Percentiles rank a stretch among this genome's conserved stretches.
These are phyloP conservation scores for Coelopa frigida DNA, from an alignment of 1,140 invertebrate genomes.

Conservation along the genomic window DNA sequence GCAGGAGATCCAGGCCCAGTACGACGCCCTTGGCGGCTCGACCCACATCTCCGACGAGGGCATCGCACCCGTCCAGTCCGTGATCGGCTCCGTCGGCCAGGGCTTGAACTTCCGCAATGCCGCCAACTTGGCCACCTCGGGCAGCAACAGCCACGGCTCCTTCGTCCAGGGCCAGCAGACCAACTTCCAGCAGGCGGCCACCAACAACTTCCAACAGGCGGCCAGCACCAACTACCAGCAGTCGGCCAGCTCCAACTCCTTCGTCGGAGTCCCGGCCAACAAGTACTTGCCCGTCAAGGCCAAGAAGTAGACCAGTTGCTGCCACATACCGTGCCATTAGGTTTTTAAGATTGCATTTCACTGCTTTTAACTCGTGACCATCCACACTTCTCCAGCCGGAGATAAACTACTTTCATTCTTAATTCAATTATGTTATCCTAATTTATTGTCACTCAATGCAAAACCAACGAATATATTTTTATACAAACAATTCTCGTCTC, in stretches of 20 bases:
- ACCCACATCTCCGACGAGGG: conserved; percentile 41
- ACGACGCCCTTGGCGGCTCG: conserved; percentile 37
- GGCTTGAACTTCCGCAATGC: too few species aligned
- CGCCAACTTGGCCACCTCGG: not conserved
- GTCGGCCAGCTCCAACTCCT: conserved; percentile 7
- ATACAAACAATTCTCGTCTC: too few species aligned
- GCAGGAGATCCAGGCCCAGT: conserved; percentile 42
- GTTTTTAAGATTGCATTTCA: conserved; percentile 1
- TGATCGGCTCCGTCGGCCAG: conserved; percentile 16
- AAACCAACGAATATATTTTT: too few species aligned
- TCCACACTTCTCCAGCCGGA: not conserved
- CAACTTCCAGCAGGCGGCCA: not conserved
- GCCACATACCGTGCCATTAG: conserved; percentile 3
- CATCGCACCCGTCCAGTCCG: conserved; percentile 35
- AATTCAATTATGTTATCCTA: conserved; percentile 6
- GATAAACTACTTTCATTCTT: not conserved
- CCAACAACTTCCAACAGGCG: conserved; percentile 3
- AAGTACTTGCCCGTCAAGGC: conserved; percentile 31
- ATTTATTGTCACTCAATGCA: too few species aligned
- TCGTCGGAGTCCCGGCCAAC: conserved; percentile 13
- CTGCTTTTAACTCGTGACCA: conserved; percentile 2
- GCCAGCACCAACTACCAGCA: conserved; percentile 6
- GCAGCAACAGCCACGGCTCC: conserved; percentile 4
- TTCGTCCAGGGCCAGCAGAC: conserved; percentile 10
- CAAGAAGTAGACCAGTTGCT: conserved; percentile 20